Evolutionary conservation across 1,140 invertebrate species (phyloP).

Genomic region (Eciton burchellii): DNA sequence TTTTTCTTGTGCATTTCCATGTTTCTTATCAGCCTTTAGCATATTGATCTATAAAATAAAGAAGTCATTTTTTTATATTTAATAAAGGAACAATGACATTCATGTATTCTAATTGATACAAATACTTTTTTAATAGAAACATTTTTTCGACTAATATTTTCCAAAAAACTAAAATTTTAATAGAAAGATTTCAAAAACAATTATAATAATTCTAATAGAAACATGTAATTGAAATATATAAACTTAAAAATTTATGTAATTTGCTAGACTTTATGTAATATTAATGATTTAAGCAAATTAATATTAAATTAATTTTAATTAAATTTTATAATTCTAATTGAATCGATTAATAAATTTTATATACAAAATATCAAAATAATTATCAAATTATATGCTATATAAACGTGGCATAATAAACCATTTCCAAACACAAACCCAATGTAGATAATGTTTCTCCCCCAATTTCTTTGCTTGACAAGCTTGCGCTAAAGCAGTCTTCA

Average conservation of each 20-base stretch:
- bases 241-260: too few relatives aligned
- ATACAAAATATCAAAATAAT: conserved; percentile 22
- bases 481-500: conserved; percentile 83
- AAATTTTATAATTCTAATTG: too few relatives aligned
- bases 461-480: conserved; percentile 84
- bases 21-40: conserved; percentile 76
- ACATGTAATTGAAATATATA: too few relatives aligned
- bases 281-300: too few relatives aligned
- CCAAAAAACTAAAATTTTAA: too few relatives aligned
- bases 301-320: too few relatives aligned
- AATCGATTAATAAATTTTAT: too few relatives aligned
- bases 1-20: conserved; percentile 75
- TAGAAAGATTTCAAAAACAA: not conserved
- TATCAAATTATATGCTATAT: not conserved
- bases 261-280: too few relatives aligned
- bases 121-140: too few relatives aligned
- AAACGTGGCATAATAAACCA: not conserved
- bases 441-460: conserved; percentile 85
- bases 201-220: too few relatives aligned
- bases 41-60: conserved; percentile 79
- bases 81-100: not conserved
- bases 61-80: conserved; percentile 8
- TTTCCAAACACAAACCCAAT: conserved; percentile 80
- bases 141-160: too few relatives aligned
- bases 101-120: too few relatives aligned